phyloP scores from a whole-genome alignment of 2,797 vertebrate genomes.

The Crenichthys baileyi region DNA sequence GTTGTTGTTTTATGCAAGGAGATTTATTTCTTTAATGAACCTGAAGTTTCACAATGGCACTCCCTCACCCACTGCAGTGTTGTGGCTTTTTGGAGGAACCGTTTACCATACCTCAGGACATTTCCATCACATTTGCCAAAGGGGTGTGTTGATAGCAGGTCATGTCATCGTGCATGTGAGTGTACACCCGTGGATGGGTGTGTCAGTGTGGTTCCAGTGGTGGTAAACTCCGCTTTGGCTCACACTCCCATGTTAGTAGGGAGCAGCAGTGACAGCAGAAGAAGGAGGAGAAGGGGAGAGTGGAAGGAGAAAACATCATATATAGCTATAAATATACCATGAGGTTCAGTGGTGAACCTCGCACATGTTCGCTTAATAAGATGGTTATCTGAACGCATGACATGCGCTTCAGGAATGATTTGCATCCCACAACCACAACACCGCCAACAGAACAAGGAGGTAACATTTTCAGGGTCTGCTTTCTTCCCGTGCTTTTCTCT shows the following conservation, averaged over 20 bases:
- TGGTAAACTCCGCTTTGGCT: constrained; percentile 37
- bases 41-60: constrained; percentile 14
- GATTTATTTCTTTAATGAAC: background rate
- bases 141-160: constrained; percentile 50
- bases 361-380: constrained; percentile 33
- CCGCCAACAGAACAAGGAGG: constrained; percentile 49
- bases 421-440: constrained; percentile 49
- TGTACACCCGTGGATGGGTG: constrained; percentile 40
- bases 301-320: background rate
- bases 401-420: constrained; percentile 63
- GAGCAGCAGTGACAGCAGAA: constrained; percentile 21
- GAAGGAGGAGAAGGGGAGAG: constrained; percentile 3
- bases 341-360: constrained; percentile 43
- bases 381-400: constrained; percentile 58
- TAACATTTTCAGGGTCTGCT: constrained; percentile 5
- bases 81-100: constrained; percentile 21
- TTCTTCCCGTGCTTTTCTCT: background rate
- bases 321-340: constrained; percentile 30
- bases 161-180: constrained; percentile 39
- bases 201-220: constrained; percentile 57
- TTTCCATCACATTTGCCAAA: constrained; percentile 42
- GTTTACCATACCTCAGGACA: constrained; percentile 50
- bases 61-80: background rate
- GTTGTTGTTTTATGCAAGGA: background rate
- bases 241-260: constrained; percentile 4